These are phyloP conservation scores for Bugulina stolonifera DNA, from an alignment of 2,888 invertebrate genomes.

Conservation along the genomic window DNA sequence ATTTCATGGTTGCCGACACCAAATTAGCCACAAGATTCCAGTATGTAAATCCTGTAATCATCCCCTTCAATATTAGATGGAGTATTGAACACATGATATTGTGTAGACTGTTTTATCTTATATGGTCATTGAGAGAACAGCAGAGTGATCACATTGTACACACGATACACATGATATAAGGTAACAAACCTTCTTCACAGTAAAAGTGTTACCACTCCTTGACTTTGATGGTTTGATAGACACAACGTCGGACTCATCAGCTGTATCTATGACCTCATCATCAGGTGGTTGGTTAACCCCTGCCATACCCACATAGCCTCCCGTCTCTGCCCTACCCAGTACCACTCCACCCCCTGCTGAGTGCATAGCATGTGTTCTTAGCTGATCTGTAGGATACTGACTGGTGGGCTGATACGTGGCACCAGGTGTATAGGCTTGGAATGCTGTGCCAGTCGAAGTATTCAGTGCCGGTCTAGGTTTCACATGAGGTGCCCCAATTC, in stretches of 20 bases:
- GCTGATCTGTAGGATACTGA: conserved; percentile 8
- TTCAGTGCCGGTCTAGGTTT: background rate
- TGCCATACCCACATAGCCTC: background rate
- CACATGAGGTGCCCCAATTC: too few relatives aligned
- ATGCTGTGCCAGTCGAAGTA: background rate
- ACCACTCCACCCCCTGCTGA: background rate
- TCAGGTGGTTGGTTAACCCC: background rate
- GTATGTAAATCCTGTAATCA: too few relatives aligned
- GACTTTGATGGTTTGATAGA: conserved; percentile 15
- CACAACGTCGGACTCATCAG: conserved; percentile 23
- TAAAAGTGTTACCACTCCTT: conserved; percentile 17
- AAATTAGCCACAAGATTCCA: too few relatives aligned
- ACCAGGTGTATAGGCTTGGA: conserved; percentile 14
- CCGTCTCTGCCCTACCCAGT: background rate
- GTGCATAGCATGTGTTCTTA: background rate
- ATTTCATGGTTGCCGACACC: too few relatives aligned
- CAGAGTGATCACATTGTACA: too few relatives aligned
- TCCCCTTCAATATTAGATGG: too few relatives aligned
- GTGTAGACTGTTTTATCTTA: too few relatives aligned
- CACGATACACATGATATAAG: too few relatives aligned
- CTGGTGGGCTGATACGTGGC: conserved; percentile 15
- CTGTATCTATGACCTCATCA: background rate
- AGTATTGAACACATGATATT: too few relatives aligned
- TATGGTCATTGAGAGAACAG: too few relatives aligned
- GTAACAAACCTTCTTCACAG: conserved; percentile 27